A percentile compares a stretch with the other conserved stretches of the same genome.
Evolutionary conservation across 2,797 vertebrate species (phyloP).

Genomic region (Oceanodroma leucorhoa): DNA sequence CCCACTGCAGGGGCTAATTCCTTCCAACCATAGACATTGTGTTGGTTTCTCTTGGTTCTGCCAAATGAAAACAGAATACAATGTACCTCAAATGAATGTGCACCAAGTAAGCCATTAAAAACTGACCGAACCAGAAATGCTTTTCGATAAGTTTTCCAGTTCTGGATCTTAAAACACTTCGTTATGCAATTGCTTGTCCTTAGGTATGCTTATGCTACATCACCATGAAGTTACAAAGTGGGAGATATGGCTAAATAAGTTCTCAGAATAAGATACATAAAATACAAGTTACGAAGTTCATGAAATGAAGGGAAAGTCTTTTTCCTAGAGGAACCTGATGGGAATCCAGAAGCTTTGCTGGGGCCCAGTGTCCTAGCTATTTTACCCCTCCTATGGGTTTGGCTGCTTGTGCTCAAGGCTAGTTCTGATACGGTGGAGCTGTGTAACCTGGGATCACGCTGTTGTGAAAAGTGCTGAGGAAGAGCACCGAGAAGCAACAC

Average conservation of each 20-base stretch:
- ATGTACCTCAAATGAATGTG: neutral
- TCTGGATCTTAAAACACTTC: neutral
- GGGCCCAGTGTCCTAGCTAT: neutral
- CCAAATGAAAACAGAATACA: neutral
- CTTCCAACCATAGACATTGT: neutral
- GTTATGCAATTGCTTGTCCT: neutral
- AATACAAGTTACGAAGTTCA: neutral
- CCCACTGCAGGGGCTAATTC: neutral
- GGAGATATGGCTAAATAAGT: neutral
- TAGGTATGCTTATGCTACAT: neutral
- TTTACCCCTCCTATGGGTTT: neutral
- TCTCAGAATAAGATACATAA: neutral
- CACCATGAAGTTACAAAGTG: neutral
- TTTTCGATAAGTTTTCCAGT: neutral
- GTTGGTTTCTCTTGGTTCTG: neutral
- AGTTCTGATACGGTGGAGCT: rapidly evolving
- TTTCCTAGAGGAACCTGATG: neutral
- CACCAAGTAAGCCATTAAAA: neutral
- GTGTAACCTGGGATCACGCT: neutral
- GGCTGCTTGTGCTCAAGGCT: neutral
- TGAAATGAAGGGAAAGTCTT: neutral
- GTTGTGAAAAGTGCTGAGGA: neutral
- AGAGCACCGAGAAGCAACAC: neutral
- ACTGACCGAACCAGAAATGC: neutral
- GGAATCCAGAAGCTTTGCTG: neutral